Base-by-base conservation (phyloP, 2,888 invertebrate genomes). In the Acleris holmiana region DNA sequence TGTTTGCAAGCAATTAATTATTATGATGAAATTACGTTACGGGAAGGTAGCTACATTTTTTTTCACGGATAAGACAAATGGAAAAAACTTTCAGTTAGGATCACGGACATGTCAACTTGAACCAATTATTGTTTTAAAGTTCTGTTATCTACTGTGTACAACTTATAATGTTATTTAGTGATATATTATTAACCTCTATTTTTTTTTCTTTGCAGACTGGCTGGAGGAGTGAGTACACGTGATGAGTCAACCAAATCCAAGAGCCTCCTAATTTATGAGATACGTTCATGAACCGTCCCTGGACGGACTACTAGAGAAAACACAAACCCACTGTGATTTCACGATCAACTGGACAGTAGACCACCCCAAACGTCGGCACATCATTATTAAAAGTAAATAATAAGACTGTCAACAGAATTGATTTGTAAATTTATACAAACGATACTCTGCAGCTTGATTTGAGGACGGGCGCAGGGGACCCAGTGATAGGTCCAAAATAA, bases 191-290 rank as follows among this genome's bases (percentile, higher is more conserved):
- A 15, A 10, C 50, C 15, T 21, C 23, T 15, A 8, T 40, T 76
- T 83, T 61, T 76, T 80, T 81, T 86, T 92, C 80, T 83, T 95
- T 95, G 67, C 95, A 97, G 97, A 96, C 96, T 89, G 96, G 97
- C 83, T 97, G 97, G 97, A 95, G 97, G 93, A 96, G 97, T 82
- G 97, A 97, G 92, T 97, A 97, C 93, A 97, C 97, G 96, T 97
- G 97, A 97, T 97, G 96, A 94, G 94, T 89, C 85, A 85, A 84
- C 80, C 78, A 76, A 78, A 80, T 73, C 72, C 75, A 68, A 71
- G 77, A 83, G 76, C 78, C 79, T 76, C 74, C 79, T 75, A 74
- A 74, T 76, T 77, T 80, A 80, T 72, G 78, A 78, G 78, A 73
- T 77, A 73, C 71, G 74, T 72, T 70, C 71, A 74, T 69, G 70